A percentile compares a stretch with the other conserved stretches of the same genome.
Conservation (phyloP, 1,140 invertebrate genomes). For the Drosophila ercepeae region DNA sequence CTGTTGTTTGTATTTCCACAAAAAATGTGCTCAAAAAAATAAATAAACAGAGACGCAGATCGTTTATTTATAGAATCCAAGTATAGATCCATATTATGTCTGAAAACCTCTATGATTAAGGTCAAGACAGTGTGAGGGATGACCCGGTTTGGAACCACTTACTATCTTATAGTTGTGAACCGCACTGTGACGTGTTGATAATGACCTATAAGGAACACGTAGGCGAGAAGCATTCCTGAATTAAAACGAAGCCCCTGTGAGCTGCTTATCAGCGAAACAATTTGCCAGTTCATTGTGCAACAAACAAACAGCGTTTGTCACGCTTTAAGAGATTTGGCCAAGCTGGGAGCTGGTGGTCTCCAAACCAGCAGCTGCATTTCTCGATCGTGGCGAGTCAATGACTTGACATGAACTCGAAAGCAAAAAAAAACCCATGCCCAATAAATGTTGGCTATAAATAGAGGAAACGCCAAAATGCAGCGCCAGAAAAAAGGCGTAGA, state of each 20-base stretch:
- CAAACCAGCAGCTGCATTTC: slow-evolving; percentile 1
- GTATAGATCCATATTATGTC: no score
- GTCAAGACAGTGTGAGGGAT: no score
- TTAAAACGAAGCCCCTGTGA: slow-evolving; percentile 1
- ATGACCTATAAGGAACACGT: slow-evolving; percentile 48
- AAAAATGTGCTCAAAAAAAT: slow-evolving; percentile 31
- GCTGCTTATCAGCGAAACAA: slow-evolving; percentile 11
- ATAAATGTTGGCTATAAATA: slow-evolving; percentile 66
- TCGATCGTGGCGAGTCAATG: slow-evolving; percentile 60
- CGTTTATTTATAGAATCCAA: slow-evolving; percentile 50
- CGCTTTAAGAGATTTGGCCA: slow-evolving; percentile 24
- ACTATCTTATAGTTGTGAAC: slow-evolving; percentile 6
- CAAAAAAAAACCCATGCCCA: slow-evolving; percentile 48
- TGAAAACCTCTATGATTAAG: no score
- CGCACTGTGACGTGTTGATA: slow-evolving; percentile 32
- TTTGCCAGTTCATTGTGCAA: slow-evolving; percentile 7
- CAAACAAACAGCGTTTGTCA: slow-evolving; percentile 25
- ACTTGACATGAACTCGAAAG: slow-evolving; percentile 70
- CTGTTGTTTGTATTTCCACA: slow-evolving; percentile 12
- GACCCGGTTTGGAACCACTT: neutral
- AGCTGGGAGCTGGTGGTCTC: slow-evolving; percentile 6
- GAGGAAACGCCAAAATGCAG: slow-evolving; percentile 36
- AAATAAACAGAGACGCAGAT: slow-evolving; percentile 31
- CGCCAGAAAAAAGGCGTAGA: slow-evolving; percentile 17
- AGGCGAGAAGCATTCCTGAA: slow-evolving; percentile 19